Evolutionary conservation across 2,113 vertebrate species (phyloP), one percentile per base, ranked within the genome.

Genomic region (Otolemur garnettii): DNA sequence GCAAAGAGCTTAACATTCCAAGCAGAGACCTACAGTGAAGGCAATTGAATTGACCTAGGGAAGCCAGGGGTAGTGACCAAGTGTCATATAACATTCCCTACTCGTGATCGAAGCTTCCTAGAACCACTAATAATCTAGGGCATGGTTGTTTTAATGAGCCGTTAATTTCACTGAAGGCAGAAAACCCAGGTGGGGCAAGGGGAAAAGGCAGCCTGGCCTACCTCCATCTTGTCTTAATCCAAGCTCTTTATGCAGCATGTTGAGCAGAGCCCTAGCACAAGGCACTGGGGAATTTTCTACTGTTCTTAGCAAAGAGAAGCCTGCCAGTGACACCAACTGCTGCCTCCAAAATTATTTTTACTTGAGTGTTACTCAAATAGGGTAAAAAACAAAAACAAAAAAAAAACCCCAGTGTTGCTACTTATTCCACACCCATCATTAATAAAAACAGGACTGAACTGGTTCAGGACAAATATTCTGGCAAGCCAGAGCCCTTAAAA

Each of bases 321-420:
- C 72, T 79, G n/a, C 9, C 74, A 88, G 28, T 38, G 66, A 85
- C 15, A 77, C 69, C 1, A 38, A 60, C 13, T 82, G 13, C n/a
- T 57, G 38, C 68, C 62, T 82, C 87, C 86, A 87, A 89, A 90
- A 50, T 88, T 69, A 75, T 17, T 24, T 81, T 80, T 82, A 95
- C 64, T 75, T 80, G 57, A 33, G 82, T 42, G 17, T 77, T 60
- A 71, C 68, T 68, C 72, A 86, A 79, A 83, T 28, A 45, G 4
- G 38, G 60, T 87, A 68, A 94, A 95, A 50, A 96, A 96, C 19
- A 95, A 50, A 96, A 96, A 24, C 22, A 91, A 38, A 38, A 38
- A n/a, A n/a, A n/a, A n/a, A n/a, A n/a, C n/a, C 18, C 60, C 80
- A 88, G 33, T 24, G 59, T 78, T 55, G 35, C 45, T 78, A 81